Evolutionary conservation across 2,888 invertebrate genomes (phyloP).

Genomic region (Leucophenga maculata): DNA sequence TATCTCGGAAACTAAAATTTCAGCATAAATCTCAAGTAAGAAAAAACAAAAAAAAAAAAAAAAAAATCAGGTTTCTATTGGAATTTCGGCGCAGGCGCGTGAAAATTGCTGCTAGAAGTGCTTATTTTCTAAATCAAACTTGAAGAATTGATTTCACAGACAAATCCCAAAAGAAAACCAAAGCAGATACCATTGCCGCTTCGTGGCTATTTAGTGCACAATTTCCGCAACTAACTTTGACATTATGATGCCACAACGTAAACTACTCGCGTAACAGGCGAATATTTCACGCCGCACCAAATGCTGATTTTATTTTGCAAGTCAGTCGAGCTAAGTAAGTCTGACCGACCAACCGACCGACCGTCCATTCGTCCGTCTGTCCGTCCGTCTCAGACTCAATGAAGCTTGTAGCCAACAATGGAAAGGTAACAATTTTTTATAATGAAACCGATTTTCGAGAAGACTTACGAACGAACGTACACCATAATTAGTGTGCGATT

Average conservation of each 20-base stretch:
- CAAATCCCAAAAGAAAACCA: neutral
- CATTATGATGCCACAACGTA: slow-evolving; percentile 49
- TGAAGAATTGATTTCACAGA: slow-evolving; percentile 10
- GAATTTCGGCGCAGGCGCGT: slow-evolving; percentile 7
- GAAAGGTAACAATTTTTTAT: neutral
- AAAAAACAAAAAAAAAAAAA: no score
- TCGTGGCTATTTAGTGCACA: no score
- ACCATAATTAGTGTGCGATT: neutral
- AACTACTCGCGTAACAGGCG: no score
- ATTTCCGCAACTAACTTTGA: slow-evolving; percentile 50
- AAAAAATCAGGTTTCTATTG: slow-evolving; percentile 6
- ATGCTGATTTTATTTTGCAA: no score
- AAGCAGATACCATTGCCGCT: no score
- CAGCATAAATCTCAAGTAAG: neutral
- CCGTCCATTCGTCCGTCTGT: neutral
- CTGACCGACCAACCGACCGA: neutral
- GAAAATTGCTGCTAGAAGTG: neutral
- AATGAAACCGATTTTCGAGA: slow-evolving; percentile 12
- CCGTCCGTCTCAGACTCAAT: neutral
- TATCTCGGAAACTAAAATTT: neutral
- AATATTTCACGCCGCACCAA: no score
- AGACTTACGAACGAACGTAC: neutral
- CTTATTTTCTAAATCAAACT: neutral
- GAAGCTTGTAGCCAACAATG: neutral
- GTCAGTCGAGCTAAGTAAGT: neutral